Conservation (phyloP, 2,888 invertebrate genomes). For the Trimorus sp. region DNA sequence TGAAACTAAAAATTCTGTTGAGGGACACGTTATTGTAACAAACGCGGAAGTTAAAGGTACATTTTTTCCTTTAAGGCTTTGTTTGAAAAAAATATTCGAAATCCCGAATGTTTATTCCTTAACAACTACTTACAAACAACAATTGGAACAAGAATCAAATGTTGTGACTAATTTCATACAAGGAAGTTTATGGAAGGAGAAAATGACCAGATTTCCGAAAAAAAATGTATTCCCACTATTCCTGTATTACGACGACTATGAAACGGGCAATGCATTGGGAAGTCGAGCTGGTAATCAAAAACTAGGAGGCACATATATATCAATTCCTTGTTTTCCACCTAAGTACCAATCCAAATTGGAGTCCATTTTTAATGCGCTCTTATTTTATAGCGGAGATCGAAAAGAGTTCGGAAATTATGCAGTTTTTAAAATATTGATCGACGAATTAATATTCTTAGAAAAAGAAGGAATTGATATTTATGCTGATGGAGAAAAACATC, state of each 20-base stretch:
- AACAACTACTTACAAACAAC: slow-evolving; percentile 11
- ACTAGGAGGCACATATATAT: slow-evolving; percentile 36
- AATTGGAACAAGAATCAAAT: slow-evolving; percentile 8
- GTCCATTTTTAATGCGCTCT: slow-evolving; percentile 23
- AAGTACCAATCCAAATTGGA: slow-evolving; percentile 24
- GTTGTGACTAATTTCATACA: slow-evolving; percentile 30
- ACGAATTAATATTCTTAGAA: slow-evolving; percentile 31
- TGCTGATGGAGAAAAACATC: slow-evolving; percentile 8
- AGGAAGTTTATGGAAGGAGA: slow-evolving; percentile 26
- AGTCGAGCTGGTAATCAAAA: slow-evolving; percentile 16
- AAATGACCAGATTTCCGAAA: slow-evolving; percentile 4
- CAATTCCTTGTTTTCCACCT: slow-evolving; percentile 38
- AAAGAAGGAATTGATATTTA: slow-evolving; percentile 50
- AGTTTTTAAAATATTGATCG: slow-evolving; percentile 23
- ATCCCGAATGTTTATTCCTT: not conserved
- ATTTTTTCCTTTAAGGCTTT: slow-evolving; percentile 39
- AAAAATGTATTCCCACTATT: slow-evolving; percentile 31
- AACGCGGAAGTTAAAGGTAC: slow-evolving; percentile 19
- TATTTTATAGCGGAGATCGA: slow-evolving; percentile 32
- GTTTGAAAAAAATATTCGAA: slow-evolving; percentile 31
- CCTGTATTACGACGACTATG: slow-evolving; percentile 42
- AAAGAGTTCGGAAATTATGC: slow-evolving; percentile 33
- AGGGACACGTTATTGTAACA: slow-evolving; percentile 15
- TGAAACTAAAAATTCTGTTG: not conserved
- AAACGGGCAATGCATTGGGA: slow-evolving; percentile 24